Conservation (phyloP, 2,888 invertebrate genomes). For the Sphinx pinastri region DNA sequence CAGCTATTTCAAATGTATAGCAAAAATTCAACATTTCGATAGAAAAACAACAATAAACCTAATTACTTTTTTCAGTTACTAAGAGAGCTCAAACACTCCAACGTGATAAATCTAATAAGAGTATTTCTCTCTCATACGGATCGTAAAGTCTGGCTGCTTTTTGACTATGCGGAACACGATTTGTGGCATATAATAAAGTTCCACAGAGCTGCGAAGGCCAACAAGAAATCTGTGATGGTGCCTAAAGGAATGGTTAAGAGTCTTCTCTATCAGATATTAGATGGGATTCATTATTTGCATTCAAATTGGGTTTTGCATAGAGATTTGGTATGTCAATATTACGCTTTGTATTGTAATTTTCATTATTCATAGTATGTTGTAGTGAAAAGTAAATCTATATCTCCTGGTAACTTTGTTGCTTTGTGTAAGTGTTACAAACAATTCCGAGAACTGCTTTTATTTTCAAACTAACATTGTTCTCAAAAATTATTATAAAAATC, state of each 20-base stretch:
- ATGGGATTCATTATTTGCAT: constrained; percentile 99
- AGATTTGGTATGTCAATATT: constrained; percentile 88
- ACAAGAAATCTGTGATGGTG: constrained; percentile 97
- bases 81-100: constrained; percentile 97
- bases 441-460: no score
- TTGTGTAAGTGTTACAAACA: no score
- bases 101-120: constrained; percentile 97
- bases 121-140: constrained; percentile 98
- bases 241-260: constrained; percentile 99
- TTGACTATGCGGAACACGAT: constrained; percentile 99
- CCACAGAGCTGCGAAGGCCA: constrained; percentile 98
- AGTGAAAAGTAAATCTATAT: no score
- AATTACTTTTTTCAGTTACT: constrained; percentile 87
- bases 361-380: no score
- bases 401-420: no score
- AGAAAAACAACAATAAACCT: no score
- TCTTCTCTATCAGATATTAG: constrained; percentile 97
- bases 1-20: no score
- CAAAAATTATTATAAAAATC: no score
- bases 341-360: not conserved
- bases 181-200: constrained; percentile 99
- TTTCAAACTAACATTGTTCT: no score
- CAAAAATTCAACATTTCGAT: no score
- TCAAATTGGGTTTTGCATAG: constrained; percentile 99
- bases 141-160: constrained; percentile 97